Percentiles rank a stretch among this genome's conserved stretches.
phyloP scores from a whole-genome alignment of 2,113 vertebrate species.

The Willisornis vidua region DNA sequence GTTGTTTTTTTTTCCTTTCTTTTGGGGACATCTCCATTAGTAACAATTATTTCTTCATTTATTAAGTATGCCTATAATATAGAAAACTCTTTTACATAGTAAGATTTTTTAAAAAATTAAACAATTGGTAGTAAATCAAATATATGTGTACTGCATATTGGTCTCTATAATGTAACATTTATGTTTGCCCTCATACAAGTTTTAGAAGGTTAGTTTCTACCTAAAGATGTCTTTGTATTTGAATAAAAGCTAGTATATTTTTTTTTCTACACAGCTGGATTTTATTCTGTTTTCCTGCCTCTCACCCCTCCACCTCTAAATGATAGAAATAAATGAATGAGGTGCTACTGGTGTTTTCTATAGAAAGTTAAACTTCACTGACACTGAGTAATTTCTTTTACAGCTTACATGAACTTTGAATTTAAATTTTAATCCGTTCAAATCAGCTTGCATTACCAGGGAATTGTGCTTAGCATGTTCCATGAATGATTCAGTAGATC shows the following conservation, averaged over 20 bases:
- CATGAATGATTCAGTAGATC: conserved; percentile 72
- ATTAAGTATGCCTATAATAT: neutral
- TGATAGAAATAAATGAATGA: conserved; percentile 50
- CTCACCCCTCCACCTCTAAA: neutral
- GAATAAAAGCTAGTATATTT: neutral
- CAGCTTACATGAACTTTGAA: conserved; percentile 46
- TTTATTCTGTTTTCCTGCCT: conserved; percentile 8
- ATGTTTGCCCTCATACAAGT: neutral
- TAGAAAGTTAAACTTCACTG: conserved; percentile 49
- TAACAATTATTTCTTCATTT: neutral
- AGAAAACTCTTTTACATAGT: neutral
- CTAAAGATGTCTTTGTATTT: neutral
- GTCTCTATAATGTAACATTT: neutral
- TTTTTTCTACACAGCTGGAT: neutral
- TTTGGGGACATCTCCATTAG: neutral
- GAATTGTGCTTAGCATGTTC: conserved; percentile 50
- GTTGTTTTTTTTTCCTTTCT: neutral
- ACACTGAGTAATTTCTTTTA: conserved; percentile 65
- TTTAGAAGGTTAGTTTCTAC: neutral
- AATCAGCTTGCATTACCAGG: conserved; percentile 62
- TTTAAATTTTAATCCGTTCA: conserved; percentile 73
- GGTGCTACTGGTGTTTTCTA: conserved; percentile 55
- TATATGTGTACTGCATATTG: neutral
- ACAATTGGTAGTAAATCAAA: neutral
- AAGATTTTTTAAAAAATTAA: neutral